Evolutionary conservation across 1,140 invertebrate species (phyloP).

Genomic region (Drosophila quadrilineata): DNA sequence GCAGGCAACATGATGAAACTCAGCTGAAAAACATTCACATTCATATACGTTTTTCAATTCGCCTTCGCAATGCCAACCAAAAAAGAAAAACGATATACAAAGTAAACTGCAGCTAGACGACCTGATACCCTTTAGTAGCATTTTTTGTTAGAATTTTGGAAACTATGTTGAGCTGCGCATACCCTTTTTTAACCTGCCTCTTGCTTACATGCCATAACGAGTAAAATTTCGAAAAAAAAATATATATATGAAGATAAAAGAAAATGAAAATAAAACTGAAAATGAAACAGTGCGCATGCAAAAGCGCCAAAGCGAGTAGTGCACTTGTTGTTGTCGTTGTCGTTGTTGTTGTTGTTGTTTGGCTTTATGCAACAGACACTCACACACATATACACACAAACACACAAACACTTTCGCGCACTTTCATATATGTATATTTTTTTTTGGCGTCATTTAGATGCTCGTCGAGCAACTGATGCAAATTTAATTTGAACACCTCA

Average conservation of each 20-base stretch:
- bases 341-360: conserved; percentile 26
- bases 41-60: too few species aligned
- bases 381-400: conserved; percentile 22
- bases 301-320: conserved; percentile 64
- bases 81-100: background rate
- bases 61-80: conserved; percentile 1
- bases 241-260: conserved; percentile 34
- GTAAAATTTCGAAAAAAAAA: too few species aligned
- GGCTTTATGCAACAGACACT: conserved; percentile 41
- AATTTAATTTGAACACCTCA: conserved; percentile 77
- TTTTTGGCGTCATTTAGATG: conserved; percentile 76
- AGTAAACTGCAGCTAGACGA: background rate
- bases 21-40: conserved; percentile 13
- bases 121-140: too few species aligned
- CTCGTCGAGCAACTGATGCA: conserved; percentile 75
- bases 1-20: conserved; percentile 1
- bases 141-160: too few species aligned
- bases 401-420: conserved; percentile 6
- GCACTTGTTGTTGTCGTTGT: conserved; percentile 27
- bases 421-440: conserved; percentile 46
- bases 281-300: too few species aligned
- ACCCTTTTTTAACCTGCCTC: too few species aligned
- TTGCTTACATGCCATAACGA: too few species aligned
- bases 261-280: conserved; percentile 47
- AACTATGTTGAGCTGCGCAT: too few species aligned